Evolutionary conservation across 1,140 invertebrate species (phyloP), one percentile per base, ranked within the genome.

Genomic region (Drosophila busckii): DNA sequence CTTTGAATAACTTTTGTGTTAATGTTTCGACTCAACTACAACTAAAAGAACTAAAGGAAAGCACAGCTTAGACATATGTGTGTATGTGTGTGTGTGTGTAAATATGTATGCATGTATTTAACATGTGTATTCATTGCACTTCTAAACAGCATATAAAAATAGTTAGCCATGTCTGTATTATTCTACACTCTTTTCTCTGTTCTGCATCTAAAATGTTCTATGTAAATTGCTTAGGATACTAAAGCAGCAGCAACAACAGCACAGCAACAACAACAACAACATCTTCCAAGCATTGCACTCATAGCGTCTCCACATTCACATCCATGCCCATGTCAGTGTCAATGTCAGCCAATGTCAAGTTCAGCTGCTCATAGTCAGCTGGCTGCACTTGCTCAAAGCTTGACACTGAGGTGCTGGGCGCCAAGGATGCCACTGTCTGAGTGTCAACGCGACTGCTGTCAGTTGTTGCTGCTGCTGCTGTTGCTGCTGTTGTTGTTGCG

Each of bases 291-390:
- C 12, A 49, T 32, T 54, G 38, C 68, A 45, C 73, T 78, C 49
- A 78, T 38, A 48, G 63, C 50, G 25, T 56, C 25, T 42, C 45
- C 68, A 67, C 44, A 67, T 80, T 48, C 25, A 28, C 12, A 12
- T 46, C 12, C 34, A 52, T n/a, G 23, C 13, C 40, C 32, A 38
- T 6, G 46, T 52, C 25, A 28, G 44, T 59, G 25, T 68, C 75
- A 64, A 78, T 68, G 58, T 78, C 71, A 80, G 71, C 49, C 73
- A 78, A 78, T 80, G 71, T 82, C 73, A 78, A 76, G 70, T 76
- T 76, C 71, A 70, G 35, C 34, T 34, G 41, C 10, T 32, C 20
- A 16, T 52, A 38, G 34, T 58, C 46, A 25, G 22, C 38, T 59
- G 54, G 53, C 37, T 66, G 61, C 60, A 78, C 73, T 80, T 78